Conservation (phyloP, 2,113 vertebrate species). For the Dendrocopos noguchii region DNA sequence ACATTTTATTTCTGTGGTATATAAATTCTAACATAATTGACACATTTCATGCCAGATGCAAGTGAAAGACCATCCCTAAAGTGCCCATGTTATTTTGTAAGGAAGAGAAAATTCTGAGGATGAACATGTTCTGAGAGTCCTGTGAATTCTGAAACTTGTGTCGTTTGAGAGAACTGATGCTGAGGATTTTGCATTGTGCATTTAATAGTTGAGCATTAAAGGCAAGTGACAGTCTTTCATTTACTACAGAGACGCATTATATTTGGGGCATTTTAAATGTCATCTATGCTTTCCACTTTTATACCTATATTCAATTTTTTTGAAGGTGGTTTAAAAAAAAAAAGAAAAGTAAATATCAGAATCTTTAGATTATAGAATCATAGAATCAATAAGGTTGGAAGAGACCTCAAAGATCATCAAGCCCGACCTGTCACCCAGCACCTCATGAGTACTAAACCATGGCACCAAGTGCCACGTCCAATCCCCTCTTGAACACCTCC, state of each 20-base stretch:
- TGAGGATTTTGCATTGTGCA: not conserved
- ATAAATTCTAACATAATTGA: not conserved
- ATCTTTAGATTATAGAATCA: not conserved
- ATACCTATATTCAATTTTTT: not conserved
- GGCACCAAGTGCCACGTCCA: too few relatives aligned
- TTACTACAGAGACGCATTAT: not conserved
- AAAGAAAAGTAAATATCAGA: not conserved
- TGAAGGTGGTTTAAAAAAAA: not conserved
- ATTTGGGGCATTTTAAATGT: not conserved
- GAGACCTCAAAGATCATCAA: too few relatives aligned
- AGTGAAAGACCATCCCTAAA: not conserved
- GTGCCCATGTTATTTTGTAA: not conserved
- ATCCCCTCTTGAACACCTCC: too few relatives aligned
- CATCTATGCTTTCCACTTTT: not conserved
- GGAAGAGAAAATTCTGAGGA: not conserved
- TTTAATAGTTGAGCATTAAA: constrained; percentile 2
- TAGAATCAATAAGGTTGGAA: too few relatives aligned
- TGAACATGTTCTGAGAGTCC: not conserved
- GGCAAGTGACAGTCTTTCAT: not conserved
- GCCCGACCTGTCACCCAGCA: too few relatives aligned
- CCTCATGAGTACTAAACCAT: too few relatives aligned
- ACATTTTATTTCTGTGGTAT: not conserved
- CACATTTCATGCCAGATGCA: not conserved
- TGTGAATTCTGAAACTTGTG: not conserved
- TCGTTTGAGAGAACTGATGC: not conserved